Conservation (phyloP, 2,113 vertebrate genomes). For the Eubucco bourcierii region DNA sequence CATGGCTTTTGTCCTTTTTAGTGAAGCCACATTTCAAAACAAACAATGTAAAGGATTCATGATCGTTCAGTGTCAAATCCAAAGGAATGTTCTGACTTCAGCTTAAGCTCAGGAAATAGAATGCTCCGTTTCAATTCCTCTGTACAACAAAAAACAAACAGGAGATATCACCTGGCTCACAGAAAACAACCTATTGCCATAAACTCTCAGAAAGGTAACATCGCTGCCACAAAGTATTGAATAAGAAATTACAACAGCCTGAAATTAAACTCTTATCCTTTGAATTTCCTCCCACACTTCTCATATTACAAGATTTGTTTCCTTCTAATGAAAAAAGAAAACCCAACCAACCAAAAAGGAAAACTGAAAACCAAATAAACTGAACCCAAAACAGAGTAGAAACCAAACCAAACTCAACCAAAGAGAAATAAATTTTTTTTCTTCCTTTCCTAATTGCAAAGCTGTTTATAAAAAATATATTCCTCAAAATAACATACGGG, state of each 20-base stretch:
- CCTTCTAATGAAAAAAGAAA: background rate
- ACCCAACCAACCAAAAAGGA: background rate
- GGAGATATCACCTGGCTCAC: rapidly evolving
- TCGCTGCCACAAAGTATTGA: background rate
- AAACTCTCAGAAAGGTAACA: background rate
- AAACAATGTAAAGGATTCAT: background rate
- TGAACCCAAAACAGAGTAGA: background rate
- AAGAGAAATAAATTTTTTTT: background rate
- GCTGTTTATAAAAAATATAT: background rate
- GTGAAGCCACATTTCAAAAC: background rate
- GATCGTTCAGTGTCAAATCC: background rate
- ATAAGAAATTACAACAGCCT: background rate
- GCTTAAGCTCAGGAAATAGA: background rate
- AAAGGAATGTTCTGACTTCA: background rate
- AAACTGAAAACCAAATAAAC: background rate
- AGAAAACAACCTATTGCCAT: background rate
- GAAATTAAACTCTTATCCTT: background rate
- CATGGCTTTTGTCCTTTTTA: background rate
- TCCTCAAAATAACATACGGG: background rate
- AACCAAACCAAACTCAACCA: background rate
- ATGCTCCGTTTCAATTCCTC: background rate
- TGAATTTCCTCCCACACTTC: background rate
- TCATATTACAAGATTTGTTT: background rate
- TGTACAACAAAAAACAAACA: background rate
- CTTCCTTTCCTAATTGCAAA: background rate